phyloP scores from a whole-genome alignment of 2,797 vertebrate species.

The Myotis myotis region DNA sequence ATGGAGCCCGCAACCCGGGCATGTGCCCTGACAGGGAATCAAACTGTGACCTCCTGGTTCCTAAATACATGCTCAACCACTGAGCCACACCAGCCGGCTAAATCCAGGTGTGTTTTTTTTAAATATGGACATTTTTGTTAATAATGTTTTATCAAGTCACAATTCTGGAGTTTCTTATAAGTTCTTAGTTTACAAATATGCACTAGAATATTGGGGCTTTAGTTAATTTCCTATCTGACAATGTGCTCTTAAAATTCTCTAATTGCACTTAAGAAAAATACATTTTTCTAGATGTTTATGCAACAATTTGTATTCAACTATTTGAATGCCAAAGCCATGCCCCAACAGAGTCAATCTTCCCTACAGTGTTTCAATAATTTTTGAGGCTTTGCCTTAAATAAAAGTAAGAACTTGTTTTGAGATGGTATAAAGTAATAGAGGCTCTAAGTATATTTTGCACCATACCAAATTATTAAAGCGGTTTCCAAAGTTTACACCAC shows the following conservation, averaged over 20 bases:
- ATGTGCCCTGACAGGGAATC: too few species aligned
- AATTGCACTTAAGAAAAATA: neutral
- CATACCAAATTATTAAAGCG: neutral
- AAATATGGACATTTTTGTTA: slow-evolving; percentile 18
- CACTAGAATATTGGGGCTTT: neutral
- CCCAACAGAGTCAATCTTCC: neutral
- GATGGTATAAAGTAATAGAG: neutral
- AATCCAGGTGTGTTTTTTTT: neutral
- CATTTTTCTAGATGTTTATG: neutral
- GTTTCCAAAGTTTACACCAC: neutral
- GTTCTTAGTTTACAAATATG: neutral
- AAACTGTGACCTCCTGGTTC: too few species aligned
- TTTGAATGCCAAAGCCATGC: slow-evolving; percentile 6
- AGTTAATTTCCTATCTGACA: slow-evolving; percentile 20
- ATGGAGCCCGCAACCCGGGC: too few species aligned
- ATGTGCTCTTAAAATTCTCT: neutral
- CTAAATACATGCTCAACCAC: too few species aligned
- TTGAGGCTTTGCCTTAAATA: slow-evolving; percentile 7
- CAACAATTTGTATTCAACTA: neutral
- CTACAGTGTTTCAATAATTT: neutral
- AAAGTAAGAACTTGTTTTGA: neutral
- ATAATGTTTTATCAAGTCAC: neutral
- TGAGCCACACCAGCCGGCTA: neutral
- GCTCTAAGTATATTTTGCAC: neutral
- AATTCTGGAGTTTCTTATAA: neutral